Percentiles rank a stretch among this genome's conserved stretches.
phyloP scores from a whole-genome alignment of 2,797 vertebrate genomes.

The Triplophysa yarkandensis region DNA sequence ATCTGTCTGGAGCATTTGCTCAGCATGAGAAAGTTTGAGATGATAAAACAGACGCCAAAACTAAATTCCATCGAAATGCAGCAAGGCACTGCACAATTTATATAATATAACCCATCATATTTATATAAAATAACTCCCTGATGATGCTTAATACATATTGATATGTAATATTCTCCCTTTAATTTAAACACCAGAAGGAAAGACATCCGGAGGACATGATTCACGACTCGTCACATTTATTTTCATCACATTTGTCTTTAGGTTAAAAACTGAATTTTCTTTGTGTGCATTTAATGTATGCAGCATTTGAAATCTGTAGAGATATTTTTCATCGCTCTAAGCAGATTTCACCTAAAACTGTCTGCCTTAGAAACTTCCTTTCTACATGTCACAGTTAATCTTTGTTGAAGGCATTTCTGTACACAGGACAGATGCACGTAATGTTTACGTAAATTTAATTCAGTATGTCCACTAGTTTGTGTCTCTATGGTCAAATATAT shows the following conservation, averaged over 20 bases:
- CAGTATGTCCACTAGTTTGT: not conserved
- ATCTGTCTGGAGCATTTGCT: not conserved
- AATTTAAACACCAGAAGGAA: not conserved
- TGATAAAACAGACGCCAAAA: not conserved
- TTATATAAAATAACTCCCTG: not conserved
- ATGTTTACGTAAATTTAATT: constrained; percentile 18
- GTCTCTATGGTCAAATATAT: not conserved
- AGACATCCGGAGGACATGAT: not conserved
- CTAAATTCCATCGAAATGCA: not conserved
- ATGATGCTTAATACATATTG: not conserved
- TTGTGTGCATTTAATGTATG: not conserved
- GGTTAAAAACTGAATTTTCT: not conserved
- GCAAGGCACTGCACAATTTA: not conserved
- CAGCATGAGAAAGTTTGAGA: not conserved
- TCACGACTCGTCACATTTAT: not conserved
- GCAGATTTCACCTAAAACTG: constrained; percentile 51
- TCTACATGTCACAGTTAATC: constrained; percentile 58
- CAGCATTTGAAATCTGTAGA: constrained; percentile 44
- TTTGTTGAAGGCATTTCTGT: constrained; percentile 41
- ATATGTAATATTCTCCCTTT: not conserved
- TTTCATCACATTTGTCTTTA: not conserved
- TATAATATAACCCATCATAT: not conserved
- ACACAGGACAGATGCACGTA: constrained; percentile 33
- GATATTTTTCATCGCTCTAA: constrained; percentile 52
- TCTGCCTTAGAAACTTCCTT: constrained; percentile 55